These are phyloP conservation scores for Esox masquinongy DNA, from an alignment of 2,797 vertebrate species.

Conservation along the genomic window DNA sequence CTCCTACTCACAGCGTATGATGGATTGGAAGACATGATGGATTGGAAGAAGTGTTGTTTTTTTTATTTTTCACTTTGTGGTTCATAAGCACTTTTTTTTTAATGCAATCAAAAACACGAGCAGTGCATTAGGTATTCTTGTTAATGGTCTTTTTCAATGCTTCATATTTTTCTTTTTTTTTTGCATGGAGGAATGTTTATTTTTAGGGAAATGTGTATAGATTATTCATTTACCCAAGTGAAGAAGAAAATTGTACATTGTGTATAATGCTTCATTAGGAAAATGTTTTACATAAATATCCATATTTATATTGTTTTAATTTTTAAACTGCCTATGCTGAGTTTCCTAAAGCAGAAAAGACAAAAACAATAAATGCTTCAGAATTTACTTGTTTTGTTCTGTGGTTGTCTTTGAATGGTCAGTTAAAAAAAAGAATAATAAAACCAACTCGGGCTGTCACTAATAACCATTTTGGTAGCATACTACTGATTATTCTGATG, in stretches of 20 bases:
- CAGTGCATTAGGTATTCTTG: conserved; percentile 66
- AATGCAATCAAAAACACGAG: conserved; percentile 58
- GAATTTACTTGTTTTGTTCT: conserved; percentile 27
- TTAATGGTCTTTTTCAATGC: conserved; percentile 42
- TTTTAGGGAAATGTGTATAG: conserved; percentile 84
- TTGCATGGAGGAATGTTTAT: conserved; percentile 86
- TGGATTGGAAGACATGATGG: conserved; percentile 49
- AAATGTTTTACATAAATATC: conserved; percentile 95
- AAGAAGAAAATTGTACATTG: conserved; percentile 87
- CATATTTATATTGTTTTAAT: conserved; percentile 98
- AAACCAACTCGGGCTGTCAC: no score
- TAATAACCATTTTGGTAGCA: no score
- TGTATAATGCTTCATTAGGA: conserved; percentile 98
- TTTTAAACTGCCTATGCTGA: conserved; percentile 86
- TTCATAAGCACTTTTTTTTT: conserved; percentile 76
- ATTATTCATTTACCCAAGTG: conserved; percentile 66
- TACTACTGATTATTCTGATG: no score
- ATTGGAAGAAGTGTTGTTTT: conserved; percentile 81
- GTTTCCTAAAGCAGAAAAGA: conserved; percentile 87
- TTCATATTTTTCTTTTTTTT: conserved; percentile 68
- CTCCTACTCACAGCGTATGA: conserved; percentile 26
- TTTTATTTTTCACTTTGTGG: conserved; percentile 83
- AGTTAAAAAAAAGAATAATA: background rate
- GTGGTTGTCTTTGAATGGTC: background rate
- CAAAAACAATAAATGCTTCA: conserved; percentile 78